Conservation (phyloP, 2,797 vertebrate genomes). For the Anabacerthia variegaticeps region DNA sequence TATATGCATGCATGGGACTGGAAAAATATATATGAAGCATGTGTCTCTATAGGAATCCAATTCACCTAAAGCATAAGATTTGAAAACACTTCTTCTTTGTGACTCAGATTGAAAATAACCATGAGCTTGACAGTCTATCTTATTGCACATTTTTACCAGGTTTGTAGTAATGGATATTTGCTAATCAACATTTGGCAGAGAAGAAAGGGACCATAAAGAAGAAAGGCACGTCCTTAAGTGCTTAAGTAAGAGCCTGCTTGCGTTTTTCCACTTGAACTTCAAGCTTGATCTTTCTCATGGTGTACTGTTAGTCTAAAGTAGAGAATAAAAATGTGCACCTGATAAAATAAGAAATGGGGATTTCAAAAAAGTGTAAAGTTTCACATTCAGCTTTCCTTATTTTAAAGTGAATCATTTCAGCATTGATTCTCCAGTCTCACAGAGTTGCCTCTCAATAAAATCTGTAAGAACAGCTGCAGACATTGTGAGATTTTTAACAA, state of each 20-base stretch:
- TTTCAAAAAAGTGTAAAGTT: neutral
- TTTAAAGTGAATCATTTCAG: neutral
- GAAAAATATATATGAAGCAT: slow-evolving; percentile 42
- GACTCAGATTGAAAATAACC: neutral
- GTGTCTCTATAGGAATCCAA: slow-evolving; percentile 21
- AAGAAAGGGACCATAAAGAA: neutral
- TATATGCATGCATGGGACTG: slow-evolving; percentile 27
- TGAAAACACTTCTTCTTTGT: neutral
- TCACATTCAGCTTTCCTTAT: neutral
- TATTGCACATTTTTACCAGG: neutral
- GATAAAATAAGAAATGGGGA: neutral
- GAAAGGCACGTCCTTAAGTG: slow-evolving; percentile 22
- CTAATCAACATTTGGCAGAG: neutral
- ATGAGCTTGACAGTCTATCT: neutral
- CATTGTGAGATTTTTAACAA: slow-evolving; percentile 45
- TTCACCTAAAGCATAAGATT: neutral
- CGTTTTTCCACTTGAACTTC: slow-evolving; percentile 31
- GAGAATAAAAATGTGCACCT: neutral
- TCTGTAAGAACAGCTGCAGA: slow-evolving; percentile 46
- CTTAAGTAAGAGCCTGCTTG: slow-evolving; percentile 12
- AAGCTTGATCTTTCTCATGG: neutral
- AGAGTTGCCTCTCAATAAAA: neutral
- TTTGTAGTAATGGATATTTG: neutral
- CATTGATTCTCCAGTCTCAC: neutral
- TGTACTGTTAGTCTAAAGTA: accelerated